phyloP scores from a whole-genome alignment of 2,113 vertebrate genomes.

The Atrichornis clamosus region DNA sequence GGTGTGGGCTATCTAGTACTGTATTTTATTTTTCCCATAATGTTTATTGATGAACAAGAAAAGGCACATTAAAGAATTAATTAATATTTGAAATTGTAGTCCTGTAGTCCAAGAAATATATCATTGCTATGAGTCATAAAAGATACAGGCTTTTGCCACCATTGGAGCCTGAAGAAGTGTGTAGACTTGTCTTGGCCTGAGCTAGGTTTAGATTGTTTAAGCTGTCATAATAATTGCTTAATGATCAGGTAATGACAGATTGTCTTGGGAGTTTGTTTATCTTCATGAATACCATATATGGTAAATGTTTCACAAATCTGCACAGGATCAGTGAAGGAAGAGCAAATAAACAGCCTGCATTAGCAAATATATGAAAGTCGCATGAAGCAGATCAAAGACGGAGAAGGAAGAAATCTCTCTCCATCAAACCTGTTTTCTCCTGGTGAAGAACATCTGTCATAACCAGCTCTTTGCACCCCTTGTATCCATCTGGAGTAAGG shows the following conservation, averaged over 20 bases:
- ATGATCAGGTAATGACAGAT: neutral
- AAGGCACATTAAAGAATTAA: neutral
- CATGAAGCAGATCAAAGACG: neutral
- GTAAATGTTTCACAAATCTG: neutral
- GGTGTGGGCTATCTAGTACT: neutral
- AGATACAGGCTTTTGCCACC: neutral
- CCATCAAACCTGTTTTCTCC: neutral
- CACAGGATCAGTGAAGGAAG: neutral
- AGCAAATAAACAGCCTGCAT: neutral
- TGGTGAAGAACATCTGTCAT: neutral
- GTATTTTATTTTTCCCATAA: neutral
- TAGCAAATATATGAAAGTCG: neutral
- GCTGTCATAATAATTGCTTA: neutral
- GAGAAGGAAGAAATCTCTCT: neutral
- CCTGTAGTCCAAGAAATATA: neutral
- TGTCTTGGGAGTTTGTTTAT: neutral
- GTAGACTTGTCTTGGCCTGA: neutral
- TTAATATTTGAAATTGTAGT: neutral
- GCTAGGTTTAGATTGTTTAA: neutral
- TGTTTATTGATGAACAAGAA: neutral
- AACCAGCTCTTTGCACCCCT: accelerated
- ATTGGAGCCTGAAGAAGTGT: neutral
- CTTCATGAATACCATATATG: neutral
- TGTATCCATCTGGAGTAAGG: neutral
- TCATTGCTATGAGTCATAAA: neutral